Evolutionary conservation across 2,888 invertebrate species (phyloP), one percentile per base, ranked within the genome.

Genomic region (Endomychus coccineus): DNA sequence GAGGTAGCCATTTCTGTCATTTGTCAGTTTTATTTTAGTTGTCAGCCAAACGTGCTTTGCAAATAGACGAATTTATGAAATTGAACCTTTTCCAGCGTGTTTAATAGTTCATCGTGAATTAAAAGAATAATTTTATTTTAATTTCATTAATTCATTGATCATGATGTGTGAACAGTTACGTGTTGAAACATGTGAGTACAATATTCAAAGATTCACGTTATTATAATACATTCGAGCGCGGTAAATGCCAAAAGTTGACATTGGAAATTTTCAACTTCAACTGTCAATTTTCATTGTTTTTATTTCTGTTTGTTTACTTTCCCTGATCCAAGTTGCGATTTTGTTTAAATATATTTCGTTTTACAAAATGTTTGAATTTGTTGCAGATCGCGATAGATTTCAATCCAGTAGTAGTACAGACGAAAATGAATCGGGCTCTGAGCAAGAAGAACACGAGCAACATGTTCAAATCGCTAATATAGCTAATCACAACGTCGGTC

Each of bases 361-460:
- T 15, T 10, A 33, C 14, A 37, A 33, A 10, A 48, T 51, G 50
- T 44, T 40, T 11, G 35, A 48, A 33, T 52, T 52, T 49, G 49
- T 55, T 50, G 22, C 46, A 61, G 59, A 57, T 41, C 57, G 54
- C 27, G 59, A 61, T 37, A 44, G 57, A 17, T 61, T 59, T 37
- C 56, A 57, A 30, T 57, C 56, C 1, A 52, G 56, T 36, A 59
- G 59, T 38, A 59, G 61, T 37, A 59, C 59, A 13, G 59, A 59
- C 37, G 60, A 60, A 9, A 51, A 59, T 44, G 61, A 60, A 31
- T 60, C 59, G 0, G 56, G 59, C 27, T 61, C 61, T 6, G 59
- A 62, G 28, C 61, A 60, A 33, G 61, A 62, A 28, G 60, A 58
- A 19, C 51, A 55, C 24, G 50, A 57, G 13, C 58, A 57, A 34